Evolutionary conservation across 2,113 vertebrate species (phyloP).

Genomic region (Leuciscus idus): DNA sequence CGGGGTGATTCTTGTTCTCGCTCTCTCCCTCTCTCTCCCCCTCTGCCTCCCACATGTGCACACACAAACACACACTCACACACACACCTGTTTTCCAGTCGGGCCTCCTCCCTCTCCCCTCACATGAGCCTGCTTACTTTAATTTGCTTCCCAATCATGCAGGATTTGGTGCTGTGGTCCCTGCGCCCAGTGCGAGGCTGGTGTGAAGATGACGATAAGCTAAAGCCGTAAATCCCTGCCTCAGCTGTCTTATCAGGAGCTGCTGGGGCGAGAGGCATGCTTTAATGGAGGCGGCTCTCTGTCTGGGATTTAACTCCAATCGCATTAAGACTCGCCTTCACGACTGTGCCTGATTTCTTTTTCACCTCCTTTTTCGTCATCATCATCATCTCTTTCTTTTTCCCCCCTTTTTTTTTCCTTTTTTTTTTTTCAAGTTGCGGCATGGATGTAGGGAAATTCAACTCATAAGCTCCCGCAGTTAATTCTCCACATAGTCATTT

Average conservation of each 20-base stretch:
- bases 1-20: constrained; percentile 59
- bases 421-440: constrained; percentile 62
- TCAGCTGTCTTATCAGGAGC: constrained; percentile 80
- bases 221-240: constrained; percentile 80
- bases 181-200: constrained; percentile 73
- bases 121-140: constrained; percentile 65
- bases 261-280: constrained; percentile 76
- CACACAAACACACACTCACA: constrained; percentile 28
- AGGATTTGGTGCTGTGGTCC: constrained; percentile 73
- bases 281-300: constrained; percentile 80
- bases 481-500: constrained; percentile 61
- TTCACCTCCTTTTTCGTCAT: constrained; percentile 3
- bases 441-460: constrained; percentile 61
- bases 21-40: constrained; percentile 26
- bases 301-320: constrained; percentile 79
- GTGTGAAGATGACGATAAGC: constrained; percentile 82
- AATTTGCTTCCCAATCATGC: constrained; percentile 67
- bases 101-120: constrained; percentile 59
- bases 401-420: constrained; percentile 57
- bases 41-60: constrained; percentile 18
- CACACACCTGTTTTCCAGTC: constrained; percentile 57
- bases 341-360: constrained; percentile 70
- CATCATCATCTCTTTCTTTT: constrained; percentile 31
- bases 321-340: constrained; percentile 79
- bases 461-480: constrained; percentile 65